Evolutionary conservation across 2,797 vertebrate species (phyloP), one percentile per base, ranked within the genome.

Genomic region (Danio aesculapii): DNA sequence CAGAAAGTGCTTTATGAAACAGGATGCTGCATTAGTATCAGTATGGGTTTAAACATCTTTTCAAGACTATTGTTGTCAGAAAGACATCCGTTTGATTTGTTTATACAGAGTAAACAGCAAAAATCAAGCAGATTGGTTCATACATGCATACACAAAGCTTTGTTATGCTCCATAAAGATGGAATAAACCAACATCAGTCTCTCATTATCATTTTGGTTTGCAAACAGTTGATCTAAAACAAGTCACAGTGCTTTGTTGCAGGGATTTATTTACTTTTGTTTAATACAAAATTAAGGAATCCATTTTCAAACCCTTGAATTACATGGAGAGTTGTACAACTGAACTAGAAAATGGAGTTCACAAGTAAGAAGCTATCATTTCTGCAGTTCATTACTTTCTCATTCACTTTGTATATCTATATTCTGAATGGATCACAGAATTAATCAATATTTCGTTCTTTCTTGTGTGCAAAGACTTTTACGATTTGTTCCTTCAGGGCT

Each of bases 1-100:
- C 1, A 41, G 52, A 62, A 63, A 14, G 4, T 59, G 19, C 16
- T 70, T 72, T 66, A 76, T 73, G 6, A 19, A 64, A 52, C 57
- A 57, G 53, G 19, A 19, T 7, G 9, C 43, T 62, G 59, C 11
- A 13, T 43, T 43, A 2, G 47, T n/a, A 50, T 75, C 6, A 11
- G 47, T 8, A 13, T 39, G n/a, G 30, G 1, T 30, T 30, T 30
- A 30, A 30, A 30, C 30, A 30, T 30, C 30, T 9, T n/a, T 52
- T 41, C 14, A 59, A 73, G 41, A 6, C 46, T 3, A 12, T 41
- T 71, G 69, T 67, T 39, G 46, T 68, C 41, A 53, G 5, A 39
- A 21, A 10, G 8, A 16, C 44, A 30, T 58, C 49, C 16, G 12
- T 41, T 64, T 16, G 10, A 6, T 39, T 43, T 57, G 39, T 71